Evolutionary conservation across 2,888 invertebrate genomes (phyloP), one percentile per base, ranked within the genome.

Genomic region (Pegoplata infirma): DNA sequence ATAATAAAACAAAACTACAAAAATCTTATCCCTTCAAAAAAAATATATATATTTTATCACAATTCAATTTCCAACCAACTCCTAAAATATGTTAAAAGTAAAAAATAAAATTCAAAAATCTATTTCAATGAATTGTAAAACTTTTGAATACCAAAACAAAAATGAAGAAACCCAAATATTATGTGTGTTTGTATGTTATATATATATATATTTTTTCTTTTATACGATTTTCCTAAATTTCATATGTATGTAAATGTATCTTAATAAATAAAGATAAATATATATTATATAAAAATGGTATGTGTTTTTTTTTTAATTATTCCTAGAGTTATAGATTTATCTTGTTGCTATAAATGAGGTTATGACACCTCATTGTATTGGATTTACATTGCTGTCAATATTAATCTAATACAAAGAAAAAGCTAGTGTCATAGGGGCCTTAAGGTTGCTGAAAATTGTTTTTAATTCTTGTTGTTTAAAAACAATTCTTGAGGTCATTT

Each of bases 171-270:
- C 71, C 56, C 68, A 53, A 28, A 17, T 63, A 71, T 71, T 72
- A 64, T 67, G 61, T 63, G 75, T 79, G 75, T 79, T 67, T 79
- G 63, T 79, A 72, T 79, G 67, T 75, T 79, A 75, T 79, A 79
- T 73, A 72, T 55, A n/a, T n/a, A 72, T 59, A 61, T 59, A 14
- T 76, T 71, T 76, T 79, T 79, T 72, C 79, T 79, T 79, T 79
- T 79, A 75, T 79, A 79, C 79, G 75, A 79, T 75, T 79, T 79
- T 79, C 79, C 71, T 79, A 79, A 79, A 79, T 79, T 79, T 75
- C 75, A 75, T 75, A 79, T 75, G 46, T 79, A 79, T 79, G 79
- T 79, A 79, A 79, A 79, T 75, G 79, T 79, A 79, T 72, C 75
- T 79, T 75, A 79, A 79, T 67, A 72, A 79, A 79, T 75, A 79